Base-by-base conservation (phyloP, 1,140 invertebrate genomes). In the Scylla paramamosain region DNA sequence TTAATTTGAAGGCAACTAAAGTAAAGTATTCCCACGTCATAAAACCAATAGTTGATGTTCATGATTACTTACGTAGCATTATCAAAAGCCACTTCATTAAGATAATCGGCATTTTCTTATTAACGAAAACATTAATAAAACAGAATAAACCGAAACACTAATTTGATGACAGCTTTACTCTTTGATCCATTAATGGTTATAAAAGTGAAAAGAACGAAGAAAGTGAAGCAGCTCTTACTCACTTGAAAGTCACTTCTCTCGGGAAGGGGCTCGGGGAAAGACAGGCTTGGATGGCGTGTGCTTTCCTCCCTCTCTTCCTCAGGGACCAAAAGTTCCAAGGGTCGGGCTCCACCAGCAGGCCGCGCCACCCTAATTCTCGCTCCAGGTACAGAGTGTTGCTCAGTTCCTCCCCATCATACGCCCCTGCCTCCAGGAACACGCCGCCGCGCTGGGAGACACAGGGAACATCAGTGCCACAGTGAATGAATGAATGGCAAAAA, bases 361-460 rank as follows among this genome's bases (percentile, higher is more conserved):
- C 98, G 93, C 97, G 97, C 98, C 98, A 99, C 84, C 97, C 97
- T 20, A 98, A 97, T n/a, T 97, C 97, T 10, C 97, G 97, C 96
- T 98, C 98, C 95, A 96, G 92, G 97, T 97, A 98, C 93, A 97
- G 97, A 0, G 98, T 98, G 91, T 98, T 98, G 6, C 97, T 98
- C 20, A 97, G 97, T 97, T 97, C 83, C 90, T 96, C 96, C 0
- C 96, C 96, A 92, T 96, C 95, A 89, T 97, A 97, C 0, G 97
- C 97, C 0, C 98, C 97, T 82, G 97, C 97, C 97, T 98, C 98
- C n/a, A 98, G 96, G 96, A 98, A 98, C 39, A 96, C 92, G 10
- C 96, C 96, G 28, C 95, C 92, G 25, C 92, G 95, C 95, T 95
- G 45, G 8, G 16, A 14, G 46, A 16, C 14, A 88, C 7, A 89